Percentiles rank a stretch among this genome's conserved stretches.
These are phyloP conservation scores for Microctonus aethiopoides DNA, from an alignment of 2,888 invertebrate genomes.

Conservation along the genomic window DNA sequence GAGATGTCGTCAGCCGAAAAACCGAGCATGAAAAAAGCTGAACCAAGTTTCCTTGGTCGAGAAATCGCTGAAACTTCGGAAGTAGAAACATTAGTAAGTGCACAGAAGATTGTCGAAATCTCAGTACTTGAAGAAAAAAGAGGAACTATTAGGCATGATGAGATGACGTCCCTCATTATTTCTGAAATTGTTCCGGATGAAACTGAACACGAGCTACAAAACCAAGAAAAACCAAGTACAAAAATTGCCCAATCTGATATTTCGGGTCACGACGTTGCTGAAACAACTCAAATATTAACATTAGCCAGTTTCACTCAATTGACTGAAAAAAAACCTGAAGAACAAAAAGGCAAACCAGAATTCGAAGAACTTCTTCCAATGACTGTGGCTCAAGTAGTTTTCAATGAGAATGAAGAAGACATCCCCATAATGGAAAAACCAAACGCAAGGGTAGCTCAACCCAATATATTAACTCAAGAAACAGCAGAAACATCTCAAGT, in stretches of 20 bases:
- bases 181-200: slow-evolving; percentile 51
- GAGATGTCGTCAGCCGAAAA: slow-evolving; percentile 41
- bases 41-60: slow-evolving; percentile 54
- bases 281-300: slow-evolving; percentile 62
- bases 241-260: slow-evolving; percentile 54
- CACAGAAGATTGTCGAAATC: slow-evolving; percentile 47
- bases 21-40: slow-evolving; percentile 47
- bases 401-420: slow-evolving; percentile 48
- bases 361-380: slow-evolving; percentile 51
- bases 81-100: slow-evolving; percentile 52
- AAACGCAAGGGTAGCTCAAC: slow-evolving; percentile 44
- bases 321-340: slow-evolving; percentile 45
- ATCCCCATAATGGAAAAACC: slow-evolving; percentile 49
- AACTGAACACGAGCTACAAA: slow-evolving; percentile 45
- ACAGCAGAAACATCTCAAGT: slow-evolving; percentile 62
- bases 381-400: slow-evolving; percentile 50
- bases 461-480: slow-evolving; percentile 58
- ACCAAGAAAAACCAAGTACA: slow-evolving; percentile 42
- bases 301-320: slow-evolving; percentile 53
- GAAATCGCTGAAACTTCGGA: slow-evolving; percentile 48
- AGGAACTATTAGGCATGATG: slow-evolving; percentile 42
- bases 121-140: slow-evolving; percentile 25
- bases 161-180: slow-evolving; percentile 48
- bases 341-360: slow-evolving; percentile 51
- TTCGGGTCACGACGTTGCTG: slow-evolving; percentile 62